These are phyloP conservation scores for Lepisosteus oculatus DNA, from an alignment of 2,113 vertebrate genomes.

Conservation along the genomic window DNA sequence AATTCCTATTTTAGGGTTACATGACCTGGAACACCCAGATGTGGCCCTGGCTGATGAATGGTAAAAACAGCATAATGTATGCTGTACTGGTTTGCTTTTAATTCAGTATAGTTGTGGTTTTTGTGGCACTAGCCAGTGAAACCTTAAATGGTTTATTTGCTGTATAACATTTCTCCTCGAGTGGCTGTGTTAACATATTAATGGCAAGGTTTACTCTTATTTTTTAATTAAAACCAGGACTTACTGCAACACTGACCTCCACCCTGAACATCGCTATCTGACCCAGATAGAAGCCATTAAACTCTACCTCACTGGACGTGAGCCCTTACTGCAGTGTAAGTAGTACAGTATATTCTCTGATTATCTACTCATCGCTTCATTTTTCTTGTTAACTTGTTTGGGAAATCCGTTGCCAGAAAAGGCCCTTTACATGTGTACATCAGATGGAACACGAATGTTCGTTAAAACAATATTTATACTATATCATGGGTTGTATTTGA, in stretches of 20 bases:
- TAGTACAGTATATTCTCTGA: background rate
- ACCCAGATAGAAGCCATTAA: constrained; percentile 91
- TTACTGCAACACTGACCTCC: constrained; percentile 91
- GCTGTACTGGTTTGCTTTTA: constrained; percentile 23
- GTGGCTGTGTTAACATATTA: background rate
- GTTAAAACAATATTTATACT: too few species aligned
- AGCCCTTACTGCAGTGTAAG: constrained; percentile 87
- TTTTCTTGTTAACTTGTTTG: constrained; percentile 6
- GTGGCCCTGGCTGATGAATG: constrained; percentile 94
- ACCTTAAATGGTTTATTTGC: background rate
- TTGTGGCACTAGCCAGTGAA: constrained; percentile 5
- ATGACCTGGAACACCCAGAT: constrained; percentile 98
- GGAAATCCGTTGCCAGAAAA: background rate
- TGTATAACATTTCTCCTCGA: background rate
- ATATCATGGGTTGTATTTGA: too few species aligned
- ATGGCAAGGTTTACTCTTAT: constrained; percentile 17
- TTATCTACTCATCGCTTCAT: background rate
- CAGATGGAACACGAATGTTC: too few species aligned
- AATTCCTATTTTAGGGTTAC: constrained; percentile 75
- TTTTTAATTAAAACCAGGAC: constrained; percentile 67
- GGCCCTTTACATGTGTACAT: too few species aligned
- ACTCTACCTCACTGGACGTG: constrained; percentile 86
- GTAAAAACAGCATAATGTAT: constrained; percentile 60
- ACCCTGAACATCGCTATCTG: constrained; percentile 87
- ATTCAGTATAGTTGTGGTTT: constrained; percentile 28